A percentile compares a stretch with the other conserved stretches of the same genome.
Evolutionary conservation across 2,113 vertebrate genomes (phyloP).

Genomic region (Gopherus evgoodei): DNA sequence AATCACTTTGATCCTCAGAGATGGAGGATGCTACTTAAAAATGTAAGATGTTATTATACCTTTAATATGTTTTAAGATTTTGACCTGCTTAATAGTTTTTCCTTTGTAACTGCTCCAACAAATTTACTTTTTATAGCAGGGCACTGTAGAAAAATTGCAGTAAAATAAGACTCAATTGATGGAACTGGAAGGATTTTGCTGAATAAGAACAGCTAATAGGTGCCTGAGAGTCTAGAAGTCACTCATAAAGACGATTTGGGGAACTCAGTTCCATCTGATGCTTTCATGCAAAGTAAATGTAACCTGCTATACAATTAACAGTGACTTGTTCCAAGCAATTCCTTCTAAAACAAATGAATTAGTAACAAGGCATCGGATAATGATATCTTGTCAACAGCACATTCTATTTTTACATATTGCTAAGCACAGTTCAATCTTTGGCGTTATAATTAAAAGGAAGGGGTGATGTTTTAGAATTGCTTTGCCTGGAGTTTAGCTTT

Average conservation of each 20-base stretch:
- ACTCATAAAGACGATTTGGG: not conserved
- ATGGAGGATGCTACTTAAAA: not conserved
- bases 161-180: not conserved
- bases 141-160: not conserved
- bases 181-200: not conserved
- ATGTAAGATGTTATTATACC: not conserved
- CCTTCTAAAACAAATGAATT: conserved; percentile 47
- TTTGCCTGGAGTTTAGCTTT: not conserved
- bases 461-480: conserved; percentile 17
- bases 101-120: not conserved
- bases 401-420: conserved; percentile 54
- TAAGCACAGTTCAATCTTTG: conserved; percentile 42
- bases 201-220: not conserved
- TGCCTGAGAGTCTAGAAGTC: not conserved
- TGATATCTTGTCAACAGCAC: conserved; percentile 42
- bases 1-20: not conserved
- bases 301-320: conserved; percentile 45
- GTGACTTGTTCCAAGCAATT: conserved; percentile 46
- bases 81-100: not conserved
- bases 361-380: conserved; percentile 41
- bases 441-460: conserved; percentile 59
- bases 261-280: conserved; percentile 34
- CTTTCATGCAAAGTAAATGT: conserved; percentile 47
- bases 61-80: not conserved
- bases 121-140: not conserved